Base-by-base conservation (phyloP, 1,140 invertebrate species). In the Formica selysi region DNA sequence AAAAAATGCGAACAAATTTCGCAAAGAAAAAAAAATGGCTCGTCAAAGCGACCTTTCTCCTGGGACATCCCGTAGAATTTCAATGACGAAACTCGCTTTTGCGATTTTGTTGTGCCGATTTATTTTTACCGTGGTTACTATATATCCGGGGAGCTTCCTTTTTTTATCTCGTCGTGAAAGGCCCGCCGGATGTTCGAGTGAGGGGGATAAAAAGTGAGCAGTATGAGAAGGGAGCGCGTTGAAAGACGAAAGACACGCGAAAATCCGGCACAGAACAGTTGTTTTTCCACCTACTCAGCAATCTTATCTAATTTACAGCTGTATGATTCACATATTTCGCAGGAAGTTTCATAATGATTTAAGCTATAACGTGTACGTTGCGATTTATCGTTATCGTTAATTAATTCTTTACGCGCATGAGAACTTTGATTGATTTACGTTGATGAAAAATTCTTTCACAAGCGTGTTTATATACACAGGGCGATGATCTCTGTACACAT, bases 121-220 rank as follows among this genome's bases (percentile, higher is more conserved):
- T 74, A 61, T 32, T 83, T 32, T 16, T 32, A 73, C 19, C 38
- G 26, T 13, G 41, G 44, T 32, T 57, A 13, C 36, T n/a, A 44
- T 51, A 51, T 26, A 59, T 59, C 36, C 65, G 68, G 8, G n/a
- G 26, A 32, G n/a, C 13, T 68, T 19, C 67, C 5, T 68, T 68
- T 80, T 74, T 74, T 38, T 38, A 68, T n/a, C 6, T 44, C 36
- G 13, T 1, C 57, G n/a, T 61, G 54, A 73, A 83, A 83, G 38
- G 48, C 8, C 29, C 48, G 7, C 22, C 73, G 59, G 61, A 65
- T 65, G 61, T 32, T 62, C 38, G 29, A 76, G 32, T 51, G 57
- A 74, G 26, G 8, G 32, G 22, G 54, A 44, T 41, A 65, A 64
- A 81, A 62, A n/a, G 59, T 22, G 41, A 51, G 22, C 65, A 51